These are phyloP conservation scores for Malurus cyaneus DNA, from an alignment of 2,113 vertebrate species.

Conservation along the genomic window DNA sequence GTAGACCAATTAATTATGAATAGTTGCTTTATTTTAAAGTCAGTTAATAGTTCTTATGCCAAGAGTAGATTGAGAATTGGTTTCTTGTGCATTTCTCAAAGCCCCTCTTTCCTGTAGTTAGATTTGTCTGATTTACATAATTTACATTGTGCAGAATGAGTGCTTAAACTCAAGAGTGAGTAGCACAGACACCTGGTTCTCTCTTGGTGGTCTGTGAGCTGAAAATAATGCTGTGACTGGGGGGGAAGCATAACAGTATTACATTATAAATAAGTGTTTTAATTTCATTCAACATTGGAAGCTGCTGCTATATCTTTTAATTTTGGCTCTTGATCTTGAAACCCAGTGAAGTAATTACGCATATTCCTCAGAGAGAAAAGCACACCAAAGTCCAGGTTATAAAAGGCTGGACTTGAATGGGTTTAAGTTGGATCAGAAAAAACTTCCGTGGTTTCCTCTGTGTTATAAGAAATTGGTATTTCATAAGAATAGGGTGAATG, in stretches of 20 bases:
- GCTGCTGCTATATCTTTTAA: not conserved
- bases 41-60: not conserved
- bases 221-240: accelerated
- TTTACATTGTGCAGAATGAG: not conserved
- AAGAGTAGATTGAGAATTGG: not conserved
- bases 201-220: not conserved
- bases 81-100: not conserved
- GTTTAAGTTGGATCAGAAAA: not conserved
- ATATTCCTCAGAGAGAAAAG: not conserved
- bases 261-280: not conserved
- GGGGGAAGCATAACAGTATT: not conserved
- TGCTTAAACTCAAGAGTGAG: not conserved
- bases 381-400: not conserved
- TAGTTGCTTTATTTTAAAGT: not conserved
- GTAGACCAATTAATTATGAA: not conserved
- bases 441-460: not conserved
- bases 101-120: not conserved
- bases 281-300: not conserved
- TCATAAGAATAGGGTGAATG: not conserved
- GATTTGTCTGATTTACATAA: not conserved
- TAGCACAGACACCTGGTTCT: not conserved
- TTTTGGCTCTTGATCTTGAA: not conserved
- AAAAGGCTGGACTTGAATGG: not conserved
- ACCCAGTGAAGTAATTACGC: not conserved
- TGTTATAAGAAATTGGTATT: not conserved